Evolutionary conservation across 1,140 invertebrate species (phyloP), one percentile per base, ranked within the genome.

Genomic region (Orchesella cincta): DNA sequence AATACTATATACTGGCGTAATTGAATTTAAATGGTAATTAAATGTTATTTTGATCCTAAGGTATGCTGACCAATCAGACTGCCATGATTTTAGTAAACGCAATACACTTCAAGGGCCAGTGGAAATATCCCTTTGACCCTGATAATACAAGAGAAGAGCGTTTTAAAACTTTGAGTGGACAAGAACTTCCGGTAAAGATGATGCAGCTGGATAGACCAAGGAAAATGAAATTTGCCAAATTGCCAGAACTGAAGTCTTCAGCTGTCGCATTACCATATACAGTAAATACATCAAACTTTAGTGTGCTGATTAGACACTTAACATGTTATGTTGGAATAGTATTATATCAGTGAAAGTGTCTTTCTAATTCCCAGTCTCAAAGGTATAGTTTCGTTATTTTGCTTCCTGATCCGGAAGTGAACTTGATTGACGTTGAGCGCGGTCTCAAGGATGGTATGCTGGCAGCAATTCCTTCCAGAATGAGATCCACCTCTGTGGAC

Each of bases 81-180:
- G 3, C 23, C 26, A 67, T 67, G 62, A 67, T 67, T 67, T 23
- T 67, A 18, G 62, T 67, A 23, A 67, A 33, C 29, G 62, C 62
- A 8, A 33, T 67, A 14, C 62, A 67, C 31, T 67, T 67, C 62
- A 67, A 67, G 31, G 62, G 62, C 8, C 8, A 29, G 33, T 67
- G 62, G 62, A 67, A 67, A 33, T 31, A 14, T 33, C 62, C 26
- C 26, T 67, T 67, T 33, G 31, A 67, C 33, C 62, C 62, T 67
- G 62, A 67, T 1, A 14, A 5, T 31, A 67, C 62, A 16, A 31
- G 2, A 12, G 31, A 67, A 33, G n/a, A 23, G 3, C 3, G 29
- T 29, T 67, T 67, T 67, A 33, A 26, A 29, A 67, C 62, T 5
- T 18, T 67, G 5, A 31, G 3, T 33, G 62, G 62, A 31, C 8